Evolutionary conservation across 1,140 invertebrate species (phyloP).

Genomic region (Globodera ellingtonae): DNA sequence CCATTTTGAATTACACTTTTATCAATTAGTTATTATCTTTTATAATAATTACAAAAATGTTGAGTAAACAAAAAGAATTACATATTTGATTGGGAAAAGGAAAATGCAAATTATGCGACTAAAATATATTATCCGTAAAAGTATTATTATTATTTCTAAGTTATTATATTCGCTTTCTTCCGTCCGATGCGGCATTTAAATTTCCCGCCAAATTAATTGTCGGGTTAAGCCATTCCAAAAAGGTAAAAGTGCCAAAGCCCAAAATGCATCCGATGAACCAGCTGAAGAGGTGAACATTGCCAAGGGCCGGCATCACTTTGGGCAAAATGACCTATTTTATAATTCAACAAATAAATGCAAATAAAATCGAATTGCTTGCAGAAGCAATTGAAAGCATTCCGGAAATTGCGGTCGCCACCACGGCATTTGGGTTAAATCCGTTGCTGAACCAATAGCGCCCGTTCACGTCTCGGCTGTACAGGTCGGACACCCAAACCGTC

Average conservation of each 20-base stretch:
- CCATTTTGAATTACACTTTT: no score
- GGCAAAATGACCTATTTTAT: background rate
- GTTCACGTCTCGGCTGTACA: background rate
- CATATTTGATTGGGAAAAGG: no score
- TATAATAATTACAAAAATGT: no score
- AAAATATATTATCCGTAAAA: no score
- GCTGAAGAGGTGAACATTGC: background rate
- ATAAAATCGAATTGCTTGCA: background rate
- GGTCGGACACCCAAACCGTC: slow-evolving; percentile 5
- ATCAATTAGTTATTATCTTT: no score
- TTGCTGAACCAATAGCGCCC: slow-evolving; percentile 7
- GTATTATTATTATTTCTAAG: no score
- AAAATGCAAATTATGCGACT: no score
- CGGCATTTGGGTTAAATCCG: slow-evolving; percentile 8
- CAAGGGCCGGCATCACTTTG: background rate
- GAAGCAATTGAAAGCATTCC: background rate
- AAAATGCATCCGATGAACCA: slow-evolving; percentile 10
- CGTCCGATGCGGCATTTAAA: background rate
- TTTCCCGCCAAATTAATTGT: background rate
- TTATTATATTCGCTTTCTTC: background rate
- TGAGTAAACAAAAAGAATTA: no score
- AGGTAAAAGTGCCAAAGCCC: background rate
- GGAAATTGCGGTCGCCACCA: background rate
- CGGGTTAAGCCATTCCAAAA: background rate
- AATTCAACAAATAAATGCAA: background rate